Conservation (phyloP, 2,888 invertebrate species). For the Dolichomitus sp. region DNA sequence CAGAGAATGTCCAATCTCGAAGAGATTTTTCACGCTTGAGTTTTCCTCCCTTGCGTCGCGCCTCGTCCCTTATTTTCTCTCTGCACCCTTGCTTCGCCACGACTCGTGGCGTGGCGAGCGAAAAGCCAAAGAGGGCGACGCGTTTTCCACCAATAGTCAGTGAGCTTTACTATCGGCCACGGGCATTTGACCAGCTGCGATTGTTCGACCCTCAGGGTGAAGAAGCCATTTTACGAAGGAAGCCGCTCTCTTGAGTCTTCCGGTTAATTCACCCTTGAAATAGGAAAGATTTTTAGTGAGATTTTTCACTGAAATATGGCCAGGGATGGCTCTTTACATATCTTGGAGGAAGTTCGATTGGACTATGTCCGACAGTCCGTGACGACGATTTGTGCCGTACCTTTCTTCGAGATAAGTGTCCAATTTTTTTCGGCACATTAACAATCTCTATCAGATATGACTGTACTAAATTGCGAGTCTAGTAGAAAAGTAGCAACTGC, state of each 20-base stretch:
- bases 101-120: not conserved
- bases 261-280: slow-evolving; percentile 44
- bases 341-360: slow-evolving; percentile 2
- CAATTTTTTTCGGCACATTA: too few species aligned
- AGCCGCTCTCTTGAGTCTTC: not conserved
- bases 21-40: slow-evolving; percentile 69
- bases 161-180: slow-evolving; percentile 25
- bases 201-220: slow-evolving; percentile 26
- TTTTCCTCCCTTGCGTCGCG: slow-evolving; percentile 49
- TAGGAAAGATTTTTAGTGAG: slow-evolving; percentile 32
- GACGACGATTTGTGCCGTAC: not conserved
- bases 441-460: too few species aligned
- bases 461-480: too few species aligned
- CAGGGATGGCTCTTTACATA: slow-evolving; percentile 6
- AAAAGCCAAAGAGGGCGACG: slow-evolving; percentile 8
- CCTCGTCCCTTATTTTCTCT: slow-evolving; percentile 56
- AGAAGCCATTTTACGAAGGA: slow-evolving; percentile 28
- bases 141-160: slow-evolving; percentile 33
- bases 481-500: too few species aligned
- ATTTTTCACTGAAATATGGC: slow-evolving; percentile 10
- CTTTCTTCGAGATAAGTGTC: not conserved
- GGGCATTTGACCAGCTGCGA: slow-evolving; percentile 47
- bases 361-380: not conserved
- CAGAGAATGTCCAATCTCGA: slow-evolving; percentile 70
- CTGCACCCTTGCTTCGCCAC: slow-evolving; percentile 3